Evolutionary conservation across 2,113 vertebrate genomes (phyloP).

Genomic region (Danionella cerebrum): DNA sequence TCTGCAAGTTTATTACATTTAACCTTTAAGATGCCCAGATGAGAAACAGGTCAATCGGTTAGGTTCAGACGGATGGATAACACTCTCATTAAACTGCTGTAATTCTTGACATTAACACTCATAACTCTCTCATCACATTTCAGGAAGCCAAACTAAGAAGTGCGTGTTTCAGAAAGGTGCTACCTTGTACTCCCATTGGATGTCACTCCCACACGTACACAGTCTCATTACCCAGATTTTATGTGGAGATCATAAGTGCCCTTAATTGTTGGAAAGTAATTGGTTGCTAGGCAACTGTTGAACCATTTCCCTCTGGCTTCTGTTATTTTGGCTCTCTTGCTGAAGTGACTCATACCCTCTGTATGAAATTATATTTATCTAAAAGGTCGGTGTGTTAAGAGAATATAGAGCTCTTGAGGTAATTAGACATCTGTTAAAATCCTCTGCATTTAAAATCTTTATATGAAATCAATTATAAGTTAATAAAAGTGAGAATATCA

Average conservation of each 20-base stretch:
- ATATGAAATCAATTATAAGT: too few relatives aligned
- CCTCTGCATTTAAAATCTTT: too few relatives aligned
- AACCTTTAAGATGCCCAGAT: not conserved
- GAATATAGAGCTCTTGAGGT: not conserved
- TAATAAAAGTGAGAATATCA: too few relatives aligned
- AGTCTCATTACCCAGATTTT: conserved; percentile 30
- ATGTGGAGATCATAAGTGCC: conserved; percentile 27
- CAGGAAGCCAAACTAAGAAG: not conserved
- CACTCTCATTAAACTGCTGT: not conserved
- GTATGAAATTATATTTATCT: conserved; percentile 3
- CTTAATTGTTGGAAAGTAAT: conserved; percentile 43
- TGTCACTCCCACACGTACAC: too few relatives aligned
- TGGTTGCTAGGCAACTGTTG: conserved; percentile 48
- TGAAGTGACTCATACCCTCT: conserved; percentile 17
- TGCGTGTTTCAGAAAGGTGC: not conserved
- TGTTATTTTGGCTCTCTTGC: conserved; percentile 10
- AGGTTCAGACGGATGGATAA: not conserved
- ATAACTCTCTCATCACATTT: not conserved
- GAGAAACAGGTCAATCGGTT: not conserved
- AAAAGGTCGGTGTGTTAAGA: not conserved
- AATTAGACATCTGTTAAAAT: not conserved
- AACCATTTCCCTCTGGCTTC: conserved; percentile 20
- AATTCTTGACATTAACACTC: not conserved
- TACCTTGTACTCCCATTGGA: conserved; percentile 16
- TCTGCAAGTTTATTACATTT: not conserved